Base-by-base conservation (phyloP, 1,140 invertebrate species). In the Geopemphigus sp. region DNA sequence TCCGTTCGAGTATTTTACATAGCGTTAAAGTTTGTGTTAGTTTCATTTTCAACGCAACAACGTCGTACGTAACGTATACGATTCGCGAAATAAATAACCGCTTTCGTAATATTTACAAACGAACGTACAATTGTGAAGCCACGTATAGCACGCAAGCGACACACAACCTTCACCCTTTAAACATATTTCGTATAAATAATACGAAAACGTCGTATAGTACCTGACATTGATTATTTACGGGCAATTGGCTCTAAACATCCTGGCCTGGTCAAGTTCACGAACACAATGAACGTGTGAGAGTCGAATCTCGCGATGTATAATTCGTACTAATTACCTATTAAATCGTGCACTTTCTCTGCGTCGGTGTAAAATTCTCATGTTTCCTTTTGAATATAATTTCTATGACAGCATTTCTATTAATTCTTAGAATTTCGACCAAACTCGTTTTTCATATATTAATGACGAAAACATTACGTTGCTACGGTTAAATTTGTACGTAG, bases 261-360 rank as follows among this genome's bases (percentile, higher is more conserved):
- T 26, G 66, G 50, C 66, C 66, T 68, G 39, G 45, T 68, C 66
- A 68, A 68, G 66, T 68, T 68, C 66, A 68, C 15, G 39, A 47
- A 68, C 66, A 68, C 66, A 68, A 68, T 47, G 22, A 22, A 50
- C 17, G 66, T 32, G 39, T 68, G 66, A 68, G 66, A 68, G 66
- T 68, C 66, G 24, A 14, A 26, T 22, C 22, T 68, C 39, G 45
- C 39, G 1, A 68, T 68, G 22, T 50, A 17, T 0, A 68, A 68
- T 68, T 47, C 66, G 22, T 24, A 17, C 66, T 68, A 68, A 68
- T 68, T 50, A 50, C 64, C 22, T 26, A 50, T 11, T 59, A 68
- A 50, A 68, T 24, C n/a, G 22, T 24, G 66, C 39, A 68, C 66
- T 68, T 68, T 68, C 66, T 50, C 66, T 68, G 12, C 39, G n/a